Conservation (phyloP, 2,797 vertebrate genomes). For the Heliangelus exortis region DNA sequence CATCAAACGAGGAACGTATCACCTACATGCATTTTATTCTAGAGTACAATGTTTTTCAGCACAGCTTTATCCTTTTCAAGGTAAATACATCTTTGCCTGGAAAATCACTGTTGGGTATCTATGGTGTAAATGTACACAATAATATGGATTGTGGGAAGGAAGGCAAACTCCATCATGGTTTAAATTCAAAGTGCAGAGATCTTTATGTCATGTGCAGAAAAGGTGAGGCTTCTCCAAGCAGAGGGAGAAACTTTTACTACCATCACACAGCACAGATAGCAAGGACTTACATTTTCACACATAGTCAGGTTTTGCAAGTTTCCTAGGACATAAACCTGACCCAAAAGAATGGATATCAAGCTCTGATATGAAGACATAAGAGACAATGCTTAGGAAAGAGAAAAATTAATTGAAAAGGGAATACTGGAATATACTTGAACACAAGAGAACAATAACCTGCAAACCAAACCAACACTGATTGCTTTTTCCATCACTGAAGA, state of each 20-base stretch:
- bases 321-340: background rate
- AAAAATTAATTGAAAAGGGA: background rate
- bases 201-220: background rate
- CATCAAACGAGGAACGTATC: background rate
- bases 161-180: background rate
- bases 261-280: background rate
- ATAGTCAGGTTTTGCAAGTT: background rate
- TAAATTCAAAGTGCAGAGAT: background rate
- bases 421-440: background rate
- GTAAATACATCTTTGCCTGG: background rate
- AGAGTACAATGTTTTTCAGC: background rate
- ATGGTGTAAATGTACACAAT: background rate
- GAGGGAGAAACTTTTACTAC: background rate
- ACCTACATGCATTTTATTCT: background rate
- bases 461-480: background rate
- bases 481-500: background rate
- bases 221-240: background rate
- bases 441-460: background rate
- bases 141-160: background rate
- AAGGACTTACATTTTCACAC: background rate
- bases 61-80: background rate
- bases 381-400: background rate
- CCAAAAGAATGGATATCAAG: background rate
- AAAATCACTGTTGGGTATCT: background rate
- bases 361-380: background rate